Percentiles rank a stretch among this genome's conserved stretches.
These are phyloP conservation scores for Drosophila borealis DNA, from an alignment of 2,888 invertebrate genomes.

Conservation along the genomic window DNA sequence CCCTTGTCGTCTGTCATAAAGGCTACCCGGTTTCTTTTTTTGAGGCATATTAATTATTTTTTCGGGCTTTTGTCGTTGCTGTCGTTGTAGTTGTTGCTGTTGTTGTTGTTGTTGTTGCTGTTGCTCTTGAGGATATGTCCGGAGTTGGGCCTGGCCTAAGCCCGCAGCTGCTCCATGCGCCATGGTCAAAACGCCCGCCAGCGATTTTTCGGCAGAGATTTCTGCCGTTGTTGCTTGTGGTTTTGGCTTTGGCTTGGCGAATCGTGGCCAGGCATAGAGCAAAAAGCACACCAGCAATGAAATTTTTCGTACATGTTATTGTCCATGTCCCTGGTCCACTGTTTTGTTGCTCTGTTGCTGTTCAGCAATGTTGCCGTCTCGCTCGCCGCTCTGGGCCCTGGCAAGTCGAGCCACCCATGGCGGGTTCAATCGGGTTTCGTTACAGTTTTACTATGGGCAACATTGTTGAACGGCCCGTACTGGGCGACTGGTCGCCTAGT, in stretches of 20 bases:
- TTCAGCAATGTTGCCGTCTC: slow-evolving; percentile 53
- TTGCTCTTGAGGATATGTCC: slow-evolving; percentile 71
- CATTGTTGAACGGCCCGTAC: slow-evolving; percentile 49
- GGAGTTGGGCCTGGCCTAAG: slow-evolving; percentile 54
- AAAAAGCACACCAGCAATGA: slow-evolving; percentile 78
- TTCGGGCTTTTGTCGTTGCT: slow-evolving; percentile 67
- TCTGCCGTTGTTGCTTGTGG: slow-evolving; percentile 41
- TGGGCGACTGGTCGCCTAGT: slow-evolving; percentile 58
- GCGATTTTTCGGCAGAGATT: slow-evolving; percentile 78
- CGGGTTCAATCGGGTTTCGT: slow-evolving; percentile 79
- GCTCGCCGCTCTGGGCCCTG: slow-evolving; percentile 50
- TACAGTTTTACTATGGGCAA: slow-evolving; percentile 73
- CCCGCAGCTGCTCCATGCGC: slow-evolving; percentile 61
- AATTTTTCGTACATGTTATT: slow-evolving; percentile 78
- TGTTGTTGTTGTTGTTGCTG: slow-evolving; percentile 44
- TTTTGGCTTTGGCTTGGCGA: slow-evolving; percentile 38
- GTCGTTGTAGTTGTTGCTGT: slow-evolving; percentile 16
- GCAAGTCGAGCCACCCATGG: slow-evolving; percentile 74
- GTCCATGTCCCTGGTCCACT: slow-evolving; percentile 66
- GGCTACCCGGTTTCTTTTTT: slow-evolving; percentile 64
- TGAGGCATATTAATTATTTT: slow-evolving; percentile 83
- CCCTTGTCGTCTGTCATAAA: slow-evolving; percentile 82
- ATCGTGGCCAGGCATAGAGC: slow-evolving; percentile 67
- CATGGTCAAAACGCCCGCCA: slow-evolving; percentile 72
- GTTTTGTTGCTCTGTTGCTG: slow-evolving; percentile 36